These are phyloP conservation scores for Benthosema pterotum DNA, from an alignment of 2,797 vertebrate species.

Conservation along the genomic window DNA sequence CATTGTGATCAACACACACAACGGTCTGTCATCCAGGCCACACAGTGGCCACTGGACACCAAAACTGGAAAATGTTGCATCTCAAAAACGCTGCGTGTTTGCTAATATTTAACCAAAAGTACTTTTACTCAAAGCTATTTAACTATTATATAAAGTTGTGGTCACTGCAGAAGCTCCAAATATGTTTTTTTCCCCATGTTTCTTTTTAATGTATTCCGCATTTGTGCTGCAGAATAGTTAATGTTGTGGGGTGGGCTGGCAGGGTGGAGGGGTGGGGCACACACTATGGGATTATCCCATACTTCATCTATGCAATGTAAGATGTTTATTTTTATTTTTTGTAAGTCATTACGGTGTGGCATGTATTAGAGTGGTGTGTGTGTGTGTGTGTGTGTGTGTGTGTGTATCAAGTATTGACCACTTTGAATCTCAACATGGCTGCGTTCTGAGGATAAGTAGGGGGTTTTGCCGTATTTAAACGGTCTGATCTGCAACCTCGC, in stretches of 20 bases:
- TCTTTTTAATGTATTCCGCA: background rate
- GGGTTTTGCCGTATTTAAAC: too few species aligned
- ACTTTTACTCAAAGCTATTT: slow-evolving; percentile 32
- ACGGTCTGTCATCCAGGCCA: slow-evolving; percentile 37
- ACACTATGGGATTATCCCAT: slow-evolving; percentile 25
- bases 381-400: too few species aligned
- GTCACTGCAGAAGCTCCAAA: slow-evolving; percentile 9
- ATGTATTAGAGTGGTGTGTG: too few species aligned
- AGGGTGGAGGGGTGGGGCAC: background rate
- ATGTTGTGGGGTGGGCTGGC: slow-evolving; percentile 9
- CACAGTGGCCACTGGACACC: slow-evolving; percentile 27
- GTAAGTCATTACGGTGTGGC: slow-evolving; percentile 27
- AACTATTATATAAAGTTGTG: slow-evolving; percentile 33
- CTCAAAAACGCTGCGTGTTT: slow-evolving; percentile 12
- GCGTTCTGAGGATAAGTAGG: too few species aligned
- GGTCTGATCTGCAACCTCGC: too few species aligned
- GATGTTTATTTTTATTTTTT: slow-evolving; percentile 66
- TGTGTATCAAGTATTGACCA: too few species aligned
- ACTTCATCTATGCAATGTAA: slow-evolving; percentile 71
- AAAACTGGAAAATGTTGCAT: slow-evolving; percentile 23
- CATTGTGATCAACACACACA: slow-evolving; percentile 21
- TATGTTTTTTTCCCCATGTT: background rate
- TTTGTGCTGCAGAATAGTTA: slow-evolving; percentile 3
- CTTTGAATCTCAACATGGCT: too few species aligned
- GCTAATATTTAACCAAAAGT: slow-evolving; percentile 55